Evolutionary conservation across 2,113 vertebrate species (phyloP), one percentile per base, ranked within the genome.

Genomic region (Dinomys branickii): DNA sequence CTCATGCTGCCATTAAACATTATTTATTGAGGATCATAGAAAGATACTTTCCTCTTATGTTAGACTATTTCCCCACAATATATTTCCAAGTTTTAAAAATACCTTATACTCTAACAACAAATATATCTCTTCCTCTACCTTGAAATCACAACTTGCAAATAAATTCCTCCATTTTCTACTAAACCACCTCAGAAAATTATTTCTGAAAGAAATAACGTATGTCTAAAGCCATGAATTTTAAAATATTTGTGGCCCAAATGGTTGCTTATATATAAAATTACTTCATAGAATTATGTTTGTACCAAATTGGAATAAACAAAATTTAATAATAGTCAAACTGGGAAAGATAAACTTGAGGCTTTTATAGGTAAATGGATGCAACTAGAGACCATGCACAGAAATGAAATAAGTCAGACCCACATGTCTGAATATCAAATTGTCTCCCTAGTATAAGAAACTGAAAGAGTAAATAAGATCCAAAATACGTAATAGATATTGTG

Each of bases 281-380:
- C 30, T 85, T 2, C 71, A 44, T 26, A 80, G 71, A n/a, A 86
- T 67, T 86, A 81, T 17, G 3, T 82, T 82, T 71, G 11, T 41
- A 17, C 28, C 11, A 82, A 84, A 35, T 17, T 78, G 58, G 22
- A 92, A 30, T 73, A 92, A 17, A 78, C 8, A 28, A 10, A 93
- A 81, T 9, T 97, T 59, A 54, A 69, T n/a, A 95, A 80, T 28
- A 35, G 41, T 54, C 24, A 61, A 95, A 93, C 5, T 90, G 20
- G 94, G 47, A 50, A 50, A 50, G 47, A 50, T 50, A 50, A 50
- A 50, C 47, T 50, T 50, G 47, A 50, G 47, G 47, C 47, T 50
- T 50, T 50, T 50, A 50, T 50, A 50, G 5, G 9, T 50, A 50
- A 50, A 50, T 50, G 47, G 47, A 50, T 50, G 47, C 47, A 50